These are phyloP conservation scores for Lates calcarifer DNA, from an alignment of 2,113 vertebrate species.

Conservation along the genomic window DNA sequence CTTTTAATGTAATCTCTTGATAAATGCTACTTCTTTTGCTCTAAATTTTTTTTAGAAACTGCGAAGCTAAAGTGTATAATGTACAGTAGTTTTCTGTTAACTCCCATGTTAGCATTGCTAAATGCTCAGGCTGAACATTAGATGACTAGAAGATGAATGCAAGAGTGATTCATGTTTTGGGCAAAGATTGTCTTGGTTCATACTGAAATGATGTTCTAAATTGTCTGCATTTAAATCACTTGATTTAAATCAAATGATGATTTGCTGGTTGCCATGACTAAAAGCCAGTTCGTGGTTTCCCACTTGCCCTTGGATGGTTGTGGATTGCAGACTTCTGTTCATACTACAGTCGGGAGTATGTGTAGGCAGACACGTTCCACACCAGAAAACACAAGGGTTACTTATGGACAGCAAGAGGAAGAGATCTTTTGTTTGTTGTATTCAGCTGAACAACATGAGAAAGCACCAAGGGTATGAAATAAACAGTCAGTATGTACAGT, in stretches of 20 bases:
- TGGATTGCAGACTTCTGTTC: neutral
- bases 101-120: neutral
- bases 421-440: too few species aligned
- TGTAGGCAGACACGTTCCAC: neutral
- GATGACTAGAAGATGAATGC: neutral
- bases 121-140: neutral
- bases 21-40: neutral
- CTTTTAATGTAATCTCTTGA: neutral
- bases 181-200: neutral
- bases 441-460: too few species aligned
- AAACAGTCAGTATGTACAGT: too few species aligned
- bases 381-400: too few species aligned
- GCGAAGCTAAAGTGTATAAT: too few species aligned
- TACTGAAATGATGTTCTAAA: too few species aligned
- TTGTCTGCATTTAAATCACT: neutral
- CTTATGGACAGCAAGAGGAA: neutral
- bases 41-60: too few species aligned
- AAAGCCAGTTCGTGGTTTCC: neutral
- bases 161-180: too few species aligned
- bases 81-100: neutral
- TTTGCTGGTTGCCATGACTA: neutral
- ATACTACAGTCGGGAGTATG: neutral
- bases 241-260: neutral
- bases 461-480: too few species aligned
- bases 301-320: neutral